Evolutionary conservation across 2,113 vertebrate genomes (phyloP).

Genomic region (Trochalopteron elliotii): DNA sequence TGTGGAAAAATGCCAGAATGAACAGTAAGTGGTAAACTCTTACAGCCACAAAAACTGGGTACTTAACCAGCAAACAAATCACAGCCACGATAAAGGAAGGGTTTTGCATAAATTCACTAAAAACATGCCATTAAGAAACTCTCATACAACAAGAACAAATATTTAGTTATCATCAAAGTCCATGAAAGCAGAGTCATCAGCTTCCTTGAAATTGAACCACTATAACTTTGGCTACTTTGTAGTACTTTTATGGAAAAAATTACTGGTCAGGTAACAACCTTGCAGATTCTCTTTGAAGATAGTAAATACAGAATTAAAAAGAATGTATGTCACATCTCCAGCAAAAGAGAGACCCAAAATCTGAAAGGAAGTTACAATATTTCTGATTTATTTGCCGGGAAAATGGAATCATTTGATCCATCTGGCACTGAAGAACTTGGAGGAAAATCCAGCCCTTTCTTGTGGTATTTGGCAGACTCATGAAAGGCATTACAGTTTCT

Average conservation of each 20-base stretch:
- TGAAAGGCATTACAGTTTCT: constrained; percentile 59
- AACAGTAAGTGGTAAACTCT: neutral
- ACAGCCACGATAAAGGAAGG: neutral
- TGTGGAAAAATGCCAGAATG: neutral
- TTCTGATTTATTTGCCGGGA: constrained; percentile 61
- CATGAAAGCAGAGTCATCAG: neutral
- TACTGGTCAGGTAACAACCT: neutral
- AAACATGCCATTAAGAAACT: neutral
- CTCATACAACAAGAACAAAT: neutral
- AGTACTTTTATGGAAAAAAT: neutral
- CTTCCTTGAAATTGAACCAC: neutral
- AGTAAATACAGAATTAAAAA: neutral
- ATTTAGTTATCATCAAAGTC: neutral
- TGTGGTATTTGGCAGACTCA: constrained; percentile 60
- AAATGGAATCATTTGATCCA: constrained; percentile 63
- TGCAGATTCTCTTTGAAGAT: neutral
- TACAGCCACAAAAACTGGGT: neutral
- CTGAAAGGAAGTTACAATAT: constrained; percentile 33
- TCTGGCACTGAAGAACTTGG: constrained; percentile 46
- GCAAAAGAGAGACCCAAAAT: neutral
- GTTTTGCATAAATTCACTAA: neutral
- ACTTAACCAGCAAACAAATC: neutral
- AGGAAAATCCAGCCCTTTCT: constrained; percentile 49
- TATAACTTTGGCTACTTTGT: neutral
- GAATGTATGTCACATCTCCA: neutral